Conservation (phyloP, 2,113 vertebrate species). For the Tenebrosternarchus preto region DNA sequence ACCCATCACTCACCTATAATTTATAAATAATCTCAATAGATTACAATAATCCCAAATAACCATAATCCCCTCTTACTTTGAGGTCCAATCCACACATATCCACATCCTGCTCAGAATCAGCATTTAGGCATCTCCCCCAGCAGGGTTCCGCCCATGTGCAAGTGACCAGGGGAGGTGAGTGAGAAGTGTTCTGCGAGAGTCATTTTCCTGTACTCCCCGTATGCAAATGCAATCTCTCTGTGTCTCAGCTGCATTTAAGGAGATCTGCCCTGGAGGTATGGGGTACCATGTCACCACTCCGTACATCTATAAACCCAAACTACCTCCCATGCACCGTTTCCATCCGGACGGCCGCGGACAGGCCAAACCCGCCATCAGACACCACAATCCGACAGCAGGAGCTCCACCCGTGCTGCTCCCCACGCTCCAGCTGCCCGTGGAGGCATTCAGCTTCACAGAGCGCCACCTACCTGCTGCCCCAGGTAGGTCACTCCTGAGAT, state of each 20-base stretch:
- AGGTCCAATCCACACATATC: not conserved
- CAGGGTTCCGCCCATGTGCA: no score
- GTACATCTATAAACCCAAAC: constrained; percentile 80
- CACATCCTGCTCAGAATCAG: not conserved
- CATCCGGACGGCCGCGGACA: constrained; percentile 48
- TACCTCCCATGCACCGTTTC: constrained; percentile 57
- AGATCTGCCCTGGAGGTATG: constrained; percentile 99
- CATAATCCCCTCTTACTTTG: not conserved
- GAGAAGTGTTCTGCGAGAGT: not conserved
- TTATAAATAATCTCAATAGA: no score
- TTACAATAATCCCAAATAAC: constrained; percentile 8
- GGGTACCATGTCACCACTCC: constrained; percentile 94
- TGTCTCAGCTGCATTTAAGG: constrained; percentile 92
- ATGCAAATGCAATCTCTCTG: constrained; percentile 34
- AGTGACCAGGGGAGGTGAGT: not conserved
- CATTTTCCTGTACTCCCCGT: not conserved
- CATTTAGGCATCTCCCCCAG: no score
- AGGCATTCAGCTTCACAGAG: constrained; percentile 85
- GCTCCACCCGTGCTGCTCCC: constrained; percentile 84
- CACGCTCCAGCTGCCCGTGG: constrained; percentile 86
- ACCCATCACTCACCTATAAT: not conserved
- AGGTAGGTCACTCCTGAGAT: constrained; percentile 72
- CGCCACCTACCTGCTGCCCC: constrained; percentile 78
- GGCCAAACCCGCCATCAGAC: constrained; percentile 79
- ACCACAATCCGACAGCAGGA: constrained; percentile 76